These are phyloP conservation scores for Pseudocheirus occidentalis DNA, from an alignment of 2,797 vertebrate species.

Conservation along the genomic window DNA sequence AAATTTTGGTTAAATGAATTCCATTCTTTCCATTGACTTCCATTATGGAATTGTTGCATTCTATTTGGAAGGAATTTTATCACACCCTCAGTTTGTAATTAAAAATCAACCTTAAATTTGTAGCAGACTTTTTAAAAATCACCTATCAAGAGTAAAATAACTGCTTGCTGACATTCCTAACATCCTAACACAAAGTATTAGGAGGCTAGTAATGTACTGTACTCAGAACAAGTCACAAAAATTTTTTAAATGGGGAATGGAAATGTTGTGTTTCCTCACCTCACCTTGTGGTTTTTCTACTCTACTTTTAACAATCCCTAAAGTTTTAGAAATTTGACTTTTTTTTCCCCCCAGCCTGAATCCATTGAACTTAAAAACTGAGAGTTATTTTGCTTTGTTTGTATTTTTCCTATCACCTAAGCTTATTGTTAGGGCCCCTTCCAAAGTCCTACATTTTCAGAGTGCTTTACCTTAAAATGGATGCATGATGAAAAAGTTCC, in stretches of 20 bases:
- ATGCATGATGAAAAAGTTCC: not conserved
- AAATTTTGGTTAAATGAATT: conserved; percentile 19
- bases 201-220: not conserved
- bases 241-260: not conserved
- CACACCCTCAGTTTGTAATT: not conserved
- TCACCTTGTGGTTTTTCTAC: not conserved
- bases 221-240: not conserved
- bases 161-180: not conserved
- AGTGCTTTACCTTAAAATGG: not conserved
- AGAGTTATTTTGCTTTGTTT: not conserved
- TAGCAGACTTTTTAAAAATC: not conserved
- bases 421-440: not conserved
- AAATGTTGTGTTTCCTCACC: not conserved
- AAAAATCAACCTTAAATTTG: not conserved
- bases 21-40: conserved; percentile 12
- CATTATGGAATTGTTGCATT: conserved; percentile 25
- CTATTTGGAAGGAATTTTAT: not conserved
- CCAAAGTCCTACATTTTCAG: not conserved
- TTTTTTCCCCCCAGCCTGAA: not conserved
- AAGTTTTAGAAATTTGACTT: not conserved
- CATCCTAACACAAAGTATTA: not conserved
- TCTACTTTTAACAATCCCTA: not conserved
- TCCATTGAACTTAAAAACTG: not conserved
- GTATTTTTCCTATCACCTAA: not conserved
- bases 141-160: not conserved